These are phyloP conservation scores for Asarcornis scutulata DNA, from an alignment of 2,113 vertebrate species.

Conservation along the genomic window DNA sequence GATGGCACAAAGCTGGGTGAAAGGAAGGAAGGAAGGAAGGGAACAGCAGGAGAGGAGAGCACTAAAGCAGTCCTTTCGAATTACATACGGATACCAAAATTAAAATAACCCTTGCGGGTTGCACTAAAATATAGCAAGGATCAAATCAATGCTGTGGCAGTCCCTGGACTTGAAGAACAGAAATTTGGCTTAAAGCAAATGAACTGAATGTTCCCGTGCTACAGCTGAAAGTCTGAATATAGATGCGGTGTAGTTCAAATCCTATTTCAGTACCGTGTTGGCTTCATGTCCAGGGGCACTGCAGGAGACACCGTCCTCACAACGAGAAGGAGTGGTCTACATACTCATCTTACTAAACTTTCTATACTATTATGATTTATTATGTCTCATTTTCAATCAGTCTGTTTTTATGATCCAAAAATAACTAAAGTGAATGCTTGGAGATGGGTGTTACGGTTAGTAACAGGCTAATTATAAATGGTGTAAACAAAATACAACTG, in stretches of 20 bases:
- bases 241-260: background rate
- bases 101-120: background rate
- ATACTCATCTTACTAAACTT: background rate
- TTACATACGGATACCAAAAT: fast-evolving
- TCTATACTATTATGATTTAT: background rate
- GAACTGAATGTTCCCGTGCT: background rate
- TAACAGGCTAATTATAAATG: slow-evolving; percentile 20
- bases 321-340: fast-evolving
- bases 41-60: background rate
- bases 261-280: background rate
- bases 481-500: background rate
- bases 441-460: background rate
- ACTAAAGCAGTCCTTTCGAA: fast-evolving
- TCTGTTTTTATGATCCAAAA: slow-evolving; percentile 15
- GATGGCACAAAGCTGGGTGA: background rate
- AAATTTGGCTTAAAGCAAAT: background rate
- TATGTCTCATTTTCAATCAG: background rate
- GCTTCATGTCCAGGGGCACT: fast-evolving
- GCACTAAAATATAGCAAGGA: background rate
- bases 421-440: background rate
- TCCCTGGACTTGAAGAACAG: background rate
- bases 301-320: background rate
- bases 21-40: background rate
- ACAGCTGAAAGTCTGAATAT: background rate
- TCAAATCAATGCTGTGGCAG: background rate